Evolutionary conservation across 2,113 vertebrate species (phyloP), one percentile per base, ranked within the genome.

Genomic region (Pionites leucogaster): DNA sequence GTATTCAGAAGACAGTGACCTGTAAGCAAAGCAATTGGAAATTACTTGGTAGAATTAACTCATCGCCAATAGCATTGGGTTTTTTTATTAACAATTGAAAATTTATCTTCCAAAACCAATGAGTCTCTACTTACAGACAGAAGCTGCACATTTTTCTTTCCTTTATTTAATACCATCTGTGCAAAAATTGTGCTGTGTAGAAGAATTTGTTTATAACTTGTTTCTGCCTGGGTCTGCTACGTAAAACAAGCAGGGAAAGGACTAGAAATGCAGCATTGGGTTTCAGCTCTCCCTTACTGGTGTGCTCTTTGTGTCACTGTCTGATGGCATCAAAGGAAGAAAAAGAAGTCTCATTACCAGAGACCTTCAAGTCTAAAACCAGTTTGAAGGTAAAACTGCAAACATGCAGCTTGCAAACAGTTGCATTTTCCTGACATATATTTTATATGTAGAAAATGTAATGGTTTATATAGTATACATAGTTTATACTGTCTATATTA

Each of bases 91-190:
- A 19, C 52, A 46, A 29, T 53, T 68, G 17, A 35, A 41, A 47
- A 41, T 53, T 47, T 17, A 33, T 42, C 41, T 49, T 33, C 46
- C 69, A 23, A 75, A 81, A 25, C 2, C 15, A 35, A 22, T 0
- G 2, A 87, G 33, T 12, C 37, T 16, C 28, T 37, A 22, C 17
- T 15, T 50, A 33, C 53, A 62, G 53, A 55, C 62, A 47, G 62
- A 41, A 2, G 1, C 39, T 7, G 3, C 1, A 17, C 3, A 2
- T 49, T 63, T 60, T 29, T n/a, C 14, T 62, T 29, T 13, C 13
- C 16, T 53, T 70, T 39, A 24, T 49, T 52, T 3, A 25, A 49
- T 28, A 13, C 27, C 4, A 3, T 6, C n/a, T 20, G 4, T 14
- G 49, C 42, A 31, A 37, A 47, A 44, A 47, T 29, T 28, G 17